Conservation (phyloP, 2,797 vertebrate species). For the Stomatorhinus walkeri region DNA sequence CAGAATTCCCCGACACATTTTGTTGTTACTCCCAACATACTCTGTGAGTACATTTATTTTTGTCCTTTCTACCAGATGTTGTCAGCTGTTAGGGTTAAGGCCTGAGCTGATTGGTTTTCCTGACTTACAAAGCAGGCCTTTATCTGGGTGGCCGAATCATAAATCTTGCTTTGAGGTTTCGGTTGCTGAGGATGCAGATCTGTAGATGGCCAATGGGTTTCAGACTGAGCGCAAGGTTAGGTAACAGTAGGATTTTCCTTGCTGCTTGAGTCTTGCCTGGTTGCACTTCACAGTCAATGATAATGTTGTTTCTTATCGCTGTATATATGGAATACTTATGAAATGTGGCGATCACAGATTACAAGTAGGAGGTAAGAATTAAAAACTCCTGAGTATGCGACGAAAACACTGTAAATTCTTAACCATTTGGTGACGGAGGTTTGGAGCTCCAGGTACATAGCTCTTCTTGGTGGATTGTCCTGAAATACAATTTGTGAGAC, state of each 20-base stretch:
- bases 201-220: neutral
- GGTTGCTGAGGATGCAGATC: neutral
- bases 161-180: neutral
- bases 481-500: neutral
- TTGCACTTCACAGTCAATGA: neutral
- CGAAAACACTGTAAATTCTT: neutral
- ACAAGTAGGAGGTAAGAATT: neutral
- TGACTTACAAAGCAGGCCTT: neutral
- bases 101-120: neutral
- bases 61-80: neutral
- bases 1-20: neutral
- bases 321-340: neutral
- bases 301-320: neutral
- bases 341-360: neutral
- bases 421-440: neutral
- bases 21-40: neutral
- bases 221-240: neutral
- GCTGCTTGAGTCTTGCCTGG: neutral
- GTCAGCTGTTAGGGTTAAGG: neutral
- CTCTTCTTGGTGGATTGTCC: neutral
- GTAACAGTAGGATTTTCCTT: neutral
- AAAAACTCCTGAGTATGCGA: neutral
- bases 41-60: neutral
- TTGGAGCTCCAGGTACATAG: neutral
- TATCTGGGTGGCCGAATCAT: neutral